Evolutionary conservation across 2,113 vertebrate genomes (phyloP).

Genomic region (Urocolius indicus): DNA sequence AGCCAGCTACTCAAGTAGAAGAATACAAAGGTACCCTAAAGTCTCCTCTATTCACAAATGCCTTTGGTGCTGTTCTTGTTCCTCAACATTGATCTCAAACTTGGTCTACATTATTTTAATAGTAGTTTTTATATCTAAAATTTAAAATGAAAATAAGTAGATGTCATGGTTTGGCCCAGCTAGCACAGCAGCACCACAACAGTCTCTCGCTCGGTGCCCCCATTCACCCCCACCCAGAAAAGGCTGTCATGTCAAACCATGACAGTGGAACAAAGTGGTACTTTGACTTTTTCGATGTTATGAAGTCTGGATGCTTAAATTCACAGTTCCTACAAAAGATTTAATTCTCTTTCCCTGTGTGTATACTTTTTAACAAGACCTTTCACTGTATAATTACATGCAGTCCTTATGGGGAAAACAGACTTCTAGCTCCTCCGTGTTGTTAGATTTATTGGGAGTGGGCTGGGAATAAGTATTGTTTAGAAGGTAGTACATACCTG

Average conservation of each 20-base stretch:
- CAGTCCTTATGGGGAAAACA: neutral
- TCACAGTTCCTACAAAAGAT: neutral
- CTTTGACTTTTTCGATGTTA: neutral
- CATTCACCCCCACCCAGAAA: too few relatives aligned
- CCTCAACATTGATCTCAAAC: rapidly evolving
- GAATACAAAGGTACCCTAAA: neutral
- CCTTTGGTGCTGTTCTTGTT: neutral
- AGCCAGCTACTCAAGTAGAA: neutral
- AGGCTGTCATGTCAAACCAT: too few relatives aligned
- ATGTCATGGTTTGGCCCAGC: too few relatives aligned
- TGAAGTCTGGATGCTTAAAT: neutral
- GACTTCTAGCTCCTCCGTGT: neutral
- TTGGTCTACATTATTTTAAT: neutral
- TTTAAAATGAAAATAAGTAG: neutral
- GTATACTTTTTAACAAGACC: neutral
- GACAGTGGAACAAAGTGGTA: neutral
- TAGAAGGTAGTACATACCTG: neutral
- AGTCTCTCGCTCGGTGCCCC: too few relatives aligned
- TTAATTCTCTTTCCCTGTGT: neutral
- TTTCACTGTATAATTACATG: neutral
- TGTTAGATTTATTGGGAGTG: neutral
- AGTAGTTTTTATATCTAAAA: neutral
- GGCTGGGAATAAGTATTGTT: neutral
- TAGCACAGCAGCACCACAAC: too few relatives aligned
- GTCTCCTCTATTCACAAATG: neutral